phyloP scores from a whole-genome alignment of 2,888 invertebrate species.

The Euclidia mi region DNA sequence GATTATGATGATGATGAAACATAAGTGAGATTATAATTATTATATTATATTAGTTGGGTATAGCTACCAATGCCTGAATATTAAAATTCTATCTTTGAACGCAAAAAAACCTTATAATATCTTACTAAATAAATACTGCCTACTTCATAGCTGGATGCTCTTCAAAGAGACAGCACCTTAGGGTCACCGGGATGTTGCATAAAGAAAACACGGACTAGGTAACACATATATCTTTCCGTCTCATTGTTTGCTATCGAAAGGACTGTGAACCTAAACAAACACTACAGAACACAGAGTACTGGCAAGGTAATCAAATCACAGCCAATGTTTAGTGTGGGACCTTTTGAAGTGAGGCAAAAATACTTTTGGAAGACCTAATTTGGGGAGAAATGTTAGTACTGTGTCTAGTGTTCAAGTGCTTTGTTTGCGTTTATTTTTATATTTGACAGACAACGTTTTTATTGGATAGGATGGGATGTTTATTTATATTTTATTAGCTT shows the following conservation, averaged over 20 bases:
- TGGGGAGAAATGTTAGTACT: constrained; percentile 7
- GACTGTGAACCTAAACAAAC: constrained; percentile 50
- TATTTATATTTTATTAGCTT: too few relatives aligned
- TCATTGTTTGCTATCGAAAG: constrained; percentile 39
- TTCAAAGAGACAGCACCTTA: neutral
- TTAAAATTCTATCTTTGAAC: too few relatives aligned
- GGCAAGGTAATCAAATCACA: constrained; percentile 50
- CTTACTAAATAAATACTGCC: too few relatives aligned
- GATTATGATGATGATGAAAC: too few relatives aligned
- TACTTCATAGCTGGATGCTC: too few relatives aligned
- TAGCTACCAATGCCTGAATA: too few relatives aligned
- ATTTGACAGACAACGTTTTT: neutral
- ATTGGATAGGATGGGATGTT: too few relatives aligned
- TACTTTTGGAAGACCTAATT: constrained; percentile 12
- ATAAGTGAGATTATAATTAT: too few relatives aligned
- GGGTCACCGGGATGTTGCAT: constrained; percentile 5
- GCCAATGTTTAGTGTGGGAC: constrained; percentile 44
- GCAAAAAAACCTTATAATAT: too few relatives aligned
- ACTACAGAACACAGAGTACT: constrained; percentile 20
- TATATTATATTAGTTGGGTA: too few relatives aligned
- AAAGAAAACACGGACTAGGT: constrained; percentile 5
- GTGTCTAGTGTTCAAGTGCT: neutral
- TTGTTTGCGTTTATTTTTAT: neutral
- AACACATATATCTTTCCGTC: constrained; percentile 23
- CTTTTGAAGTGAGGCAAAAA: constrained; percentile 18